Base-by-base conservation (phyloP, 2,888 invertebrate genomes). In the Dolichomitus sp. region DNA sequence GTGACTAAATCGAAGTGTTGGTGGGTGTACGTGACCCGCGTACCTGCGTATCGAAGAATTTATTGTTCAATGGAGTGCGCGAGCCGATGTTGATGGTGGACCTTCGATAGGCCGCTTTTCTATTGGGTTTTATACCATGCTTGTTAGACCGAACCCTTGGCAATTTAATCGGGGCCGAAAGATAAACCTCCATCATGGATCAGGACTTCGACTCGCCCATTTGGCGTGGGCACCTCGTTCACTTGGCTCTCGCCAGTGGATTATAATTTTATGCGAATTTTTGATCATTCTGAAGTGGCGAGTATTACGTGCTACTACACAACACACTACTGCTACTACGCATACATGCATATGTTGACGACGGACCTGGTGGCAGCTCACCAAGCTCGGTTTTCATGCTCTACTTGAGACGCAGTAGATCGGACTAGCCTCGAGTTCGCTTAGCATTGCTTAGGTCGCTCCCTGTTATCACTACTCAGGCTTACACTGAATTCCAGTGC, bases 341-440 rank as follows among this genome's bases (percentile, higher is more conserved):
- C 37, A 61, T 69, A 69, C 83, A 57, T 75, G 23, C 45, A 17
- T 17, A 30, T 57, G 86, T 85, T 82, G 84, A 85, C 78, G 70
- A 69, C 27, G 12, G 85, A 84, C 88, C 86, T 23, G 57, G 57
- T 23, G 74, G 69, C 66, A 52, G 66, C 42, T 45, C 52, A 52
- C 66, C 80, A 54, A 80, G 61, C 86, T 87, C 86, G 89, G 81
- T 89, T 89, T 90, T 89, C 90, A 90, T 88, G 90, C 90, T 90
- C 90, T 87, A 90, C 84, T 90, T 90, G 87, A 88, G 83, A 73
- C 77, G 78, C 83, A 80, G 86, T 79, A 87, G 54, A 79, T 79
- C 61, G 45, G 37, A 65, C 76, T 79, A 86, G 85, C 82, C 86
- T 68, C 79, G 79, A 86, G 87, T 87, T 87, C 84, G 81, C 85